A percentile compares a stretch with the other conserved stretches of the same genome.
phyloP scores from a whole-genome alignment of 2,888 invertebrate species.

The Aquatica leii region DNA sequence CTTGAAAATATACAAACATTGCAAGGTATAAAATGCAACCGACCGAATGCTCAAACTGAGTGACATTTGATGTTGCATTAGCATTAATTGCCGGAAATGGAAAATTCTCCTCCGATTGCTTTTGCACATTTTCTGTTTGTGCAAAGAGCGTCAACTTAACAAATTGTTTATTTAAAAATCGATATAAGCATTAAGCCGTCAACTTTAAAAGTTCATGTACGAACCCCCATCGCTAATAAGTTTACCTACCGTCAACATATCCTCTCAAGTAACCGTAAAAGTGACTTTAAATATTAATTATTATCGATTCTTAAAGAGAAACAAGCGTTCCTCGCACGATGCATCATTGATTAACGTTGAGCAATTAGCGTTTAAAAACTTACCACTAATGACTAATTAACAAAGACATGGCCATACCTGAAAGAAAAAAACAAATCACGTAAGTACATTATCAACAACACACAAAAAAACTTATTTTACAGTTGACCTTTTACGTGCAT shows the following conservation, averaged over 20 bases:
- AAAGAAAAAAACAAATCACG: too few relatives aligned
- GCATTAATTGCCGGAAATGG: constrained; percentile 32
- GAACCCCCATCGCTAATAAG: not conserved
- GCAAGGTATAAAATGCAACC: constrained; percentile 28
- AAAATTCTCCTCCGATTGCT: constrained; percentile 25
- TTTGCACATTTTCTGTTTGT: constrained; percentile 21
- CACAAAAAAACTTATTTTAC: too few relatives aligned
- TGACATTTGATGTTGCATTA: constrained; percentile 37
- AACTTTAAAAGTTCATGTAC: too few relatives aligned
- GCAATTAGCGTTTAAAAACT: too few relatives aligned
- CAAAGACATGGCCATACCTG: too few relatives aligned
- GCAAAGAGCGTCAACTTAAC: not conserved
- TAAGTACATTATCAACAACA: too few relatives aligned
- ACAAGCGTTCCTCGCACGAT: not conserved
- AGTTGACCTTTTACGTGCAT: not conserved
- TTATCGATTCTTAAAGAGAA: constrained; percentile 8
- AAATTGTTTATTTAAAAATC: too few relatives aligned
- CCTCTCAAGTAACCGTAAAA: not conserved
- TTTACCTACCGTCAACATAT: not conserved
- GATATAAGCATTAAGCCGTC: too few relatives aligned
- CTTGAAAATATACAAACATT: not conserved
- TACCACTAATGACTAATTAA: too few relatives aligned
- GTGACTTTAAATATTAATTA: constrained; percentile 11
- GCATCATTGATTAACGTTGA: too few relatives aligned
- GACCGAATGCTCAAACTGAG: constrained; percentile 16